Evolutionary conservation across 2,888 invertebrate species (phyloP).

Genomic region (Acanthoscelides obtectus): DNA sequence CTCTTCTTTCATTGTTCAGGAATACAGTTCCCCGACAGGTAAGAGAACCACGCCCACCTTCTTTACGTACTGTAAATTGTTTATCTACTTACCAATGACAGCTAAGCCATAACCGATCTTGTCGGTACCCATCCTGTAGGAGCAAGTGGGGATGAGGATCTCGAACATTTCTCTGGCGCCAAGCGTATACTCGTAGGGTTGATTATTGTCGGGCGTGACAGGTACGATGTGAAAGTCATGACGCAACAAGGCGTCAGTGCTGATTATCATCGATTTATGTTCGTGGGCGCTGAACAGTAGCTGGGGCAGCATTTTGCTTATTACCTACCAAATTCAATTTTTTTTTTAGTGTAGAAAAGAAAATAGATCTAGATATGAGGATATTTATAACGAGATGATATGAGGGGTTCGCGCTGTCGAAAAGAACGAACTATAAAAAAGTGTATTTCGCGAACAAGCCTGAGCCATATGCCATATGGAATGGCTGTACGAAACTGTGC

Average conservation of each 20-base stretch:
- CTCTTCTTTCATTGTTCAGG: no score
- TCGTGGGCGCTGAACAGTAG: slow-evolving; percentile 67
- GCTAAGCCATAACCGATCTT: slow-evolving; percentile 85
- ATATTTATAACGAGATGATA: no score
- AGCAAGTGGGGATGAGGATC: slow-evolving; percentile 89
- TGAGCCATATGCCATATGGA: no score
- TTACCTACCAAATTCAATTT: slow-evolving; percentile 45
- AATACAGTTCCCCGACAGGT: background rate
- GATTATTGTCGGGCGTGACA: slow-evolving; percentile 38
- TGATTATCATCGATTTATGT: slow-evolving; percentile 60
- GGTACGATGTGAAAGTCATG: slow-evolving; percentile 39
- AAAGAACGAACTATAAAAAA: no score
- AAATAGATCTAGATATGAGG: no score
- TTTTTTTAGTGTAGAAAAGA: background rate
- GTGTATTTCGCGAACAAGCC: no score
- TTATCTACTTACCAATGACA: slow-evolving; percentile 59
- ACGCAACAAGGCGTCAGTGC: slow-evolving; percentile 39
- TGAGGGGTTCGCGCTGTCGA: no score
- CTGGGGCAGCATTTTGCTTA: slow-evolving; percentile 62
- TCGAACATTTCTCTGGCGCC: slow-evolving; percentile 57
- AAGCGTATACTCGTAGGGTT: slow-evolving; percentile 46
- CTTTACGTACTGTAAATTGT: background rate
- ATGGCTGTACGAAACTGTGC: no score
- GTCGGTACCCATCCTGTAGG: slow-evolving; percentile 90
- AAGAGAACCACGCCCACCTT: no score